A percentile compares a stretch with the other conserved stretches of the same genome.
These are phyloP conservation scores for Delphinus delphis DNA, from an alignment of 2,113 vertebrate species.

Conservation along the genomic window DNA sequence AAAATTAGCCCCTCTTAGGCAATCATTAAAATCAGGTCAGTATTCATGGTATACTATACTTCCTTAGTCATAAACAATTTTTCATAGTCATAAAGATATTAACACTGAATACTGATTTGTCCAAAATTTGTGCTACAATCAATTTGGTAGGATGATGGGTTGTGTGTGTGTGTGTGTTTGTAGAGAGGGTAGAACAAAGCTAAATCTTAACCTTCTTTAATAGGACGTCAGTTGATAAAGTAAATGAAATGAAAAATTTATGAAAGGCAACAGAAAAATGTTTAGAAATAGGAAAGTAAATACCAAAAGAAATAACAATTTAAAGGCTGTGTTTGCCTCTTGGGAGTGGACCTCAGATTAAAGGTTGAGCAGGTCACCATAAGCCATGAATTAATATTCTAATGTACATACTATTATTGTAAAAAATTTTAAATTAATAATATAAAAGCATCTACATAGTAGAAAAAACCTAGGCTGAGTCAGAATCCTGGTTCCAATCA, in stretches of 20 bases:
- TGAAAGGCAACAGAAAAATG: not conserved
- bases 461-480: not conserved
- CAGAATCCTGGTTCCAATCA: not conserved
- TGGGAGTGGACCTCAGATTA: not conserved
- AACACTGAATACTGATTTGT: not conserved
- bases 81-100: not conserved
- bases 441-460: not conserved
- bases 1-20: not conserved
- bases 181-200: not conserved
- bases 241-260: not conserved
- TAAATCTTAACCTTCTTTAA: constrained; percentile 30
- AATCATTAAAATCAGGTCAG: not conserved
- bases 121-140: not conserved
- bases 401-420: not conserved
- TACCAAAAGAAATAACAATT: not conserved
- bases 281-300: constrained; percentile 31
- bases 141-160: not conserved
- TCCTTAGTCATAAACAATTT: not conserved
- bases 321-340: not conserved
- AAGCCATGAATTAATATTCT: not conserved
- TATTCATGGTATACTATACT: not conserved
- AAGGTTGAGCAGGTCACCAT: not conserved
- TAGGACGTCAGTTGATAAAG: not conserved
- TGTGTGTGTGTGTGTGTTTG: not conserved
- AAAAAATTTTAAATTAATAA: not conserved